Evolutionary conservation across 2,113 vertebrate species (phyloP).

Genomic region (Eulacestoma nigropectus): DNA sequence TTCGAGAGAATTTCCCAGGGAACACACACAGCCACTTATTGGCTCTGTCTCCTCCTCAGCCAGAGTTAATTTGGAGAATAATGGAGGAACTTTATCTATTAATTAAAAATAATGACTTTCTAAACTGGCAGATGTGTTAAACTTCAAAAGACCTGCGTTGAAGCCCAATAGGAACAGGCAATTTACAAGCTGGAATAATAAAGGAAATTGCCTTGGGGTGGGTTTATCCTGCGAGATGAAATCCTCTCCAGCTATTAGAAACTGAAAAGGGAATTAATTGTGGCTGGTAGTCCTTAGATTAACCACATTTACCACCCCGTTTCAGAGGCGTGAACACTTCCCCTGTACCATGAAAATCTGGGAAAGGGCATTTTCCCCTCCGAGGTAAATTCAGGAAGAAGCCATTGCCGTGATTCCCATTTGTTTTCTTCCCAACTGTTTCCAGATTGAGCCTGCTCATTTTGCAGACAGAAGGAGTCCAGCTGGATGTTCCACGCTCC

Average conservation of each 20-base stretch:
- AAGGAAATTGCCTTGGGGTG: conserved; percentile 40
- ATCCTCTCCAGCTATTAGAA: neutral
- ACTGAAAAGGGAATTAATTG: conserved; percentile 13
- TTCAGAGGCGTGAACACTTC: neutral
- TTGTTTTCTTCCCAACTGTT: neutral
- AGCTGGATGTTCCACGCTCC: neutral
- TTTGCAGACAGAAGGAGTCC: neutral
- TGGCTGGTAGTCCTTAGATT: neutral
- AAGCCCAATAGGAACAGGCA: conserved; percentile 8
- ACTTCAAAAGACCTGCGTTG: neutral
- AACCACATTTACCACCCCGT: neutral
- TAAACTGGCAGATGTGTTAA: conserved; percentile 33
- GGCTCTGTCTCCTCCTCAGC: neutral
- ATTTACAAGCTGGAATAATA: conserved; percentile 28
- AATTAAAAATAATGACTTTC: conserved; percentile 65
- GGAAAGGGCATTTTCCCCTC: neutral
- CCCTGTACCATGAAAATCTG: neutral
- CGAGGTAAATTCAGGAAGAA: neutral
- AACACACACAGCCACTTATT: neutral
- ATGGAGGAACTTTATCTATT: conserved; percentile 50
- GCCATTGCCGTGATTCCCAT: neutral
- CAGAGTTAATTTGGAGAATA: conserved; percentile 32
- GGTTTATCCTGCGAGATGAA: neutral
- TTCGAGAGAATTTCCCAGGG: conserved; percentile 1
- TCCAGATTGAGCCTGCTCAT: neutral